Percentiles rank a stretch among this genome's conserved stretches.
phyloP scores from a whole-genome alignment of 2,797 vertebrate genomes.

The Erithacus rubecula region DNA sequence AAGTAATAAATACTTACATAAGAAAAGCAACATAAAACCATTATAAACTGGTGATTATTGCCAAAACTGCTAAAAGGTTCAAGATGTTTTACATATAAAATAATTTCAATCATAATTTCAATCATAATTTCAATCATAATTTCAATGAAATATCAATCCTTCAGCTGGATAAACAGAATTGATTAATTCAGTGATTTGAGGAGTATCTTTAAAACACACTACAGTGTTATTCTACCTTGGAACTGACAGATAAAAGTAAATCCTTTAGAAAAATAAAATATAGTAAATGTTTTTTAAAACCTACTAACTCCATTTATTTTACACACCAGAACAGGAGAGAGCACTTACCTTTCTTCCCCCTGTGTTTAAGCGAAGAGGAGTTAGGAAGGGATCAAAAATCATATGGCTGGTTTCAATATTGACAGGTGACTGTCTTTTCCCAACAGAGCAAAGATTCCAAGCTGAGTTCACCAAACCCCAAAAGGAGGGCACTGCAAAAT shows the following conservation, averaged over 20 bases:
- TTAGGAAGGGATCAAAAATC: slow-evolving; percentile 99
- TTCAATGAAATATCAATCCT: background rate
- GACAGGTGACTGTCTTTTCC: slow-evolving; percentile 96
- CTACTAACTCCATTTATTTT: background rate
- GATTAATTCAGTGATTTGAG: background rate
- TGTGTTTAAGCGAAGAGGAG: slow-evolving; percentile 93
- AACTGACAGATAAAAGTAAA: background rate
- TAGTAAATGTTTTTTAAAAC: background rate
- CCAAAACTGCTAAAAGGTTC: background rate
- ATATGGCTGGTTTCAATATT: slow-evolving; percentile 99
- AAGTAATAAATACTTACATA: background rate
- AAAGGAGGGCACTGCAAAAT: slow-evolving; percentile 91
- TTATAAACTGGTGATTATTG: background rate
- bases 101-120: background rate
- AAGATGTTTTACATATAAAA: background rate
- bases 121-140: too few relatives aligned
- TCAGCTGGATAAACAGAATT: background rate
- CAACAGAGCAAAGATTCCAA: slow-evolving; percentile 98
- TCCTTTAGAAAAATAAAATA: background rate
- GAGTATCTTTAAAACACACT: background rate
- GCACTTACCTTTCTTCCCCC: slow-evolving; percentile 92
- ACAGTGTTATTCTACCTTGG: background rate
- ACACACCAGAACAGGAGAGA: background rate
- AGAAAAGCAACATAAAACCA: background rate
- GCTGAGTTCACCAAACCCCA: slow-evolving; percentile 99